Evolutionary conservation across 2,888 invertebrate genomes (phyloP).

Genomic region (Pharmacophagus antenor): DNA sequence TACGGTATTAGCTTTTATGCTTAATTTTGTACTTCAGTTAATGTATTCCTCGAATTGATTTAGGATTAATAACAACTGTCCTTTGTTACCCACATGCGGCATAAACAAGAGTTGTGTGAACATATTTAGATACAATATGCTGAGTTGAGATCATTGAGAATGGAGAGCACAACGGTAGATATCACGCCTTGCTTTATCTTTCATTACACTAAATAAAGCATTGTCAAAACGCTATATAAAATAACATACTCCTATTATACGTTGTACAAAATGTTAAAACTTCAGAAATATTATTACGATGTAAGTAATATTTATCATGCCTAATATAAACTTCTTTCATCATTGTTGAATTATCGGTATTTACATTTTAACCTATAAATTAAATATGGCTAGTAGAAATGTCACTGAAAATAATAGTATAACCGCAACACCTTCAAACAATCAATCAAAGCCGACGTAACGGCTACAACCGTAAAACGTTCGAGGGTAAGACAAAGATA

Average conservation of each 20-base stretch:
- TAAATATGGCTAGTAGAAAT: background rate
- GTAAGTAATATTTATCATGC: too few species aligned
- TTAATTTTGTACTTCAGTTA: conserved; percentile 64
- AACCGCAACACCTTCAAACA: conserved; percentile 41
- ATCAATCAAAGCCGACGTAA: conserved; percentile 76
- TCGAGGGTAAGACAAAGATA: conserved; percentile 80
- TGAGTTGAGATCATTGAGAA: too few species aligned
- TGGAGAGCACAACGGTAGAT: too few species aligned
- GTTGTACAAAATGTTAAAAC: too few species aligned
- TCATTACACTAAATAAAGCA: too few species aligned
- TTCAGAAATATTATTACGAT: too few species aligned
- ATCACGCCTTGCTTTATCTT: too few species aligned
- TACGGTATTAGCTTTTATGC: conserved; percentile 76
- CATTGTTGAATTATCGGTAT: background rate
- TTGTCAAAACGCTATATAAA: too few species aligned
- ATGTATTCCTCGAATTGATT: conserved; percentile 43
- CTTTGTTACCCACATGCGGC: conserved; percentile 2
- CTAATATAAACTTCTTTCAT: too few species aligned
- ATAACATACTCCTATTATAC: too few species aligned
- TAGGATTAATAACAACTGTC: conserved; percentile 44
- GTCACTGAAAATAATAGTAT: conserved; percentile 21
- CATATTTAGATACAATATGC: too few species aligned
- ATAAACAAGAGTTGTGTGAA: too few species aligned
- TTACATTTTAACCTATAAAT: background rate
- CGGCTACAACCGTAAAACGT: conserved; percentile 77